Evolutionary conservation across 2,888 invertebrate genomes (phyloP).

Genomic region (Pediacus dermestoides): DNA sequence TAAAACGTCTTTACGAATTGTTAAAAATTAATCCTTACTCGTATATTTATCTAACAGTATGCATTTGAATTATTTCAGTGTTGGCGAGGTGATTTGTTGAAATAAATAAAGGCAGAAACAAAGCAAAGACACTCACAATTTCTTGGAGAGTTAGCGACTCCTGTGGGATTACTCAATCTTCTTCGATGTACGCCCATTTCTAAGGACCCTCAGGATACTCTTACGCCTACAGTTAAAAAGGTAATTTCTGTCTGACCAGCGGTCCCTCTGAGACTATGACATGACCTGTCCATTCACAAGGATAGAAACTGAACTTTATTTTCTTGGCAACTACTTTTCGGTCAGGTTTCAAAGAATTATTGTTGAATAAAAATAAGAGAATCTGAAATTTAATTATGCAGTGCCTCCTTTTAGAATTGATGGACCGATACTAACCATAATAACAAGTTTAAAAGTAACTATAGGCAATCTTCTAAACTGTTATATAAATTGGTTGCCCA

Average conservation of each 20-base stretch:
- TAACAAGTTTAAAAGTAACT: too few species aligned
- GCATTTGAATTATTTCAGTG: constrained; percentile 1
- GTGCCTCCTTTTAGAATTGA: too few species aligned
- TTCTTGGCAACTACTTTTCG: too few species aligned
- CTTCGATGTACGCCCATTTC: constrained; percentile 42
- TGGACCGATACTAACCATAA: too few species aligned
- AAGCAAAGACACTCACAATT: constrained; percentile 25
- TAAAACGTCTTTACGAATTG: background rate
- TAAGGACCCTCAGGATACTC: constrained; percentile 44
- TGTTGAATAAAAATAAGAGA: too few species aligned
- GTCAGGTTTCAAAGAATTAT: too few species aligned
- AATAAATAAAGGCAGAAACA: constrained; percentile 25
- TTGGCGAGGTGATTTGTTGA: constrained; percentile 9
- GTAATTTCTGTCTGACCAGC: constrained; percentile 49
- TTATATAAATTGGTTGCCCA: too few species aligned
- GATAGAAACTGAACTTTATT: too few species aligned
- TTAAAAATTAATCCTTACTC: background rate
- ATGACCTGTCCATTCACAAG: constrained; percentile 35
- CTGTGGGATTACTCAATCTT: constrained; percentile 50
- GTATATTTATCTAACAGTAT: background rate
- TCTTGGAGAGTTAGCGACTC: constrained; percentile 33
- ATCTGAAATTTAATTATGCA: too few species aligned
- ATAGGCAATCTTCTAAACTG: too few species aligned
- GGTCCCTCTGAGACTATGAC: constrained; percentile 40
- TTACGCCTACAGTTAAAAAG: constrained; percentile 49